Evolutionary conservation across 23 tunicate genomes (phyloP), one percentile per base, ranked within the genome.

Genomic region (Trididemnum miniatum): DNA sequence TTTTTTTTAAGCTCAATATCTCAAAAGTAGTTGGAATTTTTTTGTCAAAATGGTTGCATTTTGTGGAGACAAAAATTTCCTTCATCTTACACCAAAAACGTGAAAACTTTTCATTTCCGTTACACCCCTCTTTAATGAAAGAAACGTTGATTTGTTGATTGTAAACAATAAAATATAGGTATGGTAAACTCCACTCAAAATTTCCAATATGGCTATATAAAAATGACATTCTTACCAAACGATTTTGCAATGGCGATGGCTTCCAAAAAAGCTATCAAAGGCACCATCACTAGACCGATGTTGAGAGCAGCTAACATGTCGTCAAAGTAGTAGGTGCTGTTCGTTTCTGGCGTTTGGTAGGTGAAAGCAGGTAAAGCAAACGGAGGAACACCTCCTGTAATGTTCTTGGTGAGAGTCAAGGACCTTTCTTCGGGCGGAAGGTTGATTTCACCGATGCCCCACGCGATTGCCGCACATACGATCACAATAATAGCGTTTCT

Each of bases 201-300:
- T n/a, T n/a, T n/a, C n/a, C n/a, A n/a, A n/a, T n/a, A n/a, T n/a
- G n/a, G n/a, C n/a, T n/a, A n/a, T n/a, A n/a, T n/a, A n/a, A n/a
- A n/a, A n/a, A n/a, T n/a, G n/a, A n/a, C n/a, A n/a, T 44, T 44
- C 83, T 85, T 65, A 90, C 89, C 89, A 72, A 92, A 92, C 1
- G 92, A 91, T 71, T 87, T 82, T 31, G 97, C 92, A 71, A 92
- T 92, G 69, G 97, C 89, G 29, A 92, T 87, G 5, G 91, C 72
- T 59, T 92, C 97, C 38, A 92, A 71, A 78, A 87, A 83, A 20
- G 79, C 97, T 79, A 92, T 87, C 54, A 92, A 65, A 1, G 97
- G 97, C 0, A 92, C 75, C 40, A 92, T 82, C 29, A 79, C 81
- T 29, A 92, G 63, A 4, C 92, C 97, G 65, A 83, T 87, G 25